Evolutionary conservation across 92 coral and sea anemone genomes (phyloP), one percentile per base, ranked within the genome.

Genomic region (Porites divaricata): DNA sequence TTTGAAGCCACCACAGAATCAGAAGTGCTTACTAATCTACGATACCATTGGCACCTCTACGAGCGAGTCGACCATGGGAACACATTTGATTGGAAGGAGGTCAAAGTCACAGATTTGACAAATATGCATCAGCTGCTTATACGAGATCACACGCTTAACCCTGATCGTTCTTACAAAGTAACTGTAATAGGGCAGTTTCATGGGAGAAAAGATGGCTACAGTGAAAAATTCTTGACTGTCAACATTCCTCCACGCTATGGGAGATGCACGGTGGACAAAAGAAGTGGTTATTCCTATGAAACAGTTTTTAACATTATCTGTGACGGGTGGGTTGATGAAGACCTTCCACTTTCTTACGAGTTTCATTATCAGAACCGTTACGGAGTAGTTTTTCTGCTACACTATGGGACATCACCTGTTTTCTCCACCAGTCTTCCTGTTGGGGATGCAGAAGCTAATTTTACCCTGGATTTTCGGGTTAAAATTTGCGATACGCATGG

Each of bases 171-270:
- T 11, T 90, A 90, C 75, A 76, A 83, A 14, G 58, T 90, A 49
- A 63, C 78, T 0, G 74, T 90, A 16, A 72, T 67, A n/a, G 90
- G 84, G 19, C 76, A 35, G 75, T 62, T 81, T 57, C 79, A 59
- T 69, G 93, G 93, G 8, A 72, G 90, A 63, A 52, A 70, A 21
- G 62, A 62, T 9, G 93, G 88, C 5, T 77, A 81, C 19, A 80
- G 84, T 13, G 84, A 81, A 10, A 56, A 56, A 16, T 62, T n/a
- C 17, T 81, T 74, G 12, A 24, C 62, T 20, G 81, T 81, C 53
- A 74, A 82, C 61, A 67, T 56, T 58, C 82, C 91, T 13, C 91
- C 91, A 19, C 79, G 73, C 68, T 83, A 81, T 51, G 91, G 91
- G 17, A 48, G 7, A 8, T 88, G 91, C 19, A 56, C 8, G 13